Percentiles rank a stretch among this genome's conserved stretches.
These are phyloP conservation scores for Loxodonta africana DNA, from an alignment of 2,113 vertebrate species.

Conservation along the genomic window DNA sequence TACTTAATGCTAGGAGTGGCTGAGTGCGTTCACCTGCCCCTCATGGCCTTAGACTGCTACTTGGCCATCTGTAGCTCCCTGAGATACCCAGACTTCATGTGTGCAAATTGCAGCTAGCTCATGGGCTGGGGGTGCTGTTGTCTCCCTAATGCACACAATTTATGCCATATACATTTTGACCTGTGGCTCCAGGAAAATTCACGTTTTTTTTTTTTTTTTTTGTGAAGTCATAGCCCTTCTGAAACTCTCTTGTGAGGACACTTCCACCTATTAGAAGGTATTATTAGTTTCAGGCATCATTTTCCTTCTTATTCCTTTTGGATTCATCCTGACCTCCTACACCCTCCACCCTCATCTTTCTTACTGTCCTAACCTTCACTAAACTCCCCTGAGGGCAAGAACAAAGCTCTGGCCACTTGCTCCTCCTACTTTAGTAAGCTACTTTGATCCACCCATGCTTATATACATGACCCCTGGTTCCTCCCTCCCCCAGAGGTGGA, in stretches of 20 bases:
- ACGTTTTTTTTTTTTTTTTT: not conserved
- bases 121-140: not conserved
- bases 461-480: not conserved
- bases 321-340: not conserved
- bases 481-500: not conserved
- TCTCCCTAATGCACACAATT: not conserved
- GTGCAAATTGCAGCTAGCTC: not conserved
- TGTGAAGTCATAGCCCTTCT: constrained; percentile 32
- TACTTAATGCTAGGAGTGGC: constrained; percentile 41
- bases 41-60: constrained; percentile 29
- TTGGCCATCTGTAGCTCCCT: not conserved
- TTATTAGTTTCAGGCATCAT: not conserved
- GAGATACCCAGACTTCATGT: constrained; percentile 42
- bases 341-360: not conserved
- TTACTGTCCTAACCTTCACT: not conserved
- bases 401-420: not conserved
- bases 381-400: not conserved
- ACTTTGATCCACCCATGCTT: not conserved
- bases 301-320: constrained; percentile 11
- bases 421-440: not conserved
- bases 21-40: constrained; percentile 48
- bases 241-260: constrained; percentile 19
- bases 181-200: not conserved
- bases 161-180: not conserved
- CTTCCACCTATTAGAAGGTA: not conserved